Base-by-base conservation (phyloP, 2,113 vertebrate species). In the Perca flavescens region DNA sequence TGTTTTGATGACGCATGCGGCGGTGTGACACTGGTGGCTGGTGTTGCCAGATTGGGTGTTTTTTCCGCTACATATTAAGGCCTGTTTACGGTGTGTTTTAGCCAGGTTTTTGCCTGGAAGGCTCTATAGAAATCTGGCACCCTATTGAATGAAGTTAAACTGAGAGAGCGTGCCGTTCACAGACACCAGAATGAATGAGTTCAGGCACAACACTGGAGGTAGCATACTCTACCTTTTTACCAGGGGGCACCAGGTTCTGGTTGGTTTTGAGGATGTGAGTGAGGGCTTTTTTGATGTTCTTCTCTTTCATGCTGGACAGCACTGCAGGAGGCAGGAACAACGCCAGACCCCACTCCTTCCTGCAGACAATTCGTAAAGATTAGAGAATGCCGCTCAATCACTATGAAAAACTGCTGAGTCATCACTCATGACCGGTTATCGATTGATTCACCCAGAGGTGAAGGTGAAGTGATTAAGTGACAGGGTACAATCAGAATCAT, bases 251-350 rank as follows among this genome's bases (percentile, higher is more conserved):
- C 87, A 99, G 95, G 92, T 97, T 99, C 96, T 99, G 98, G 96
- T 99, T 99, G 87, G 97, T 98, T 96, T 99, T 99, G 93, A 99
- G 96, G 94, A 99, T 98, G 94, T 99, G 98, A 79, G 97, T 97
- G 87, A 99, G 96, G 67, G 98, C 98, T 94, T 99, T 99, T 95
- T 98, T 99, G 93, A 99, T 99, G 95, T 99, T 99, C 94, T 99
- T 99, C 95, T 99, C 98, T 93, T 99, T 99, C 98, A 99, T 99
- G 95, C 98, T 99, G 84, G 98, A 97, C 90, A 99, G 93, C 89
- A 99, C 97, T n/a, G 97, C 97, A 81, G 98, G 97, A 85, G 98
- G 98, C 90, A 99, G 97, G 91, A 99, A 99, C 88, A 97, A 96
- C 25, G 97, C 97, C 94, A 99, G 94, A 92, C 98, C 98, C 98